A percentile compares a stretch with the other conserved stretches of the same genome.
Conservation (phyloP, 2,888 invertebrate genomes). For the Microchrysa polita region DNA sequence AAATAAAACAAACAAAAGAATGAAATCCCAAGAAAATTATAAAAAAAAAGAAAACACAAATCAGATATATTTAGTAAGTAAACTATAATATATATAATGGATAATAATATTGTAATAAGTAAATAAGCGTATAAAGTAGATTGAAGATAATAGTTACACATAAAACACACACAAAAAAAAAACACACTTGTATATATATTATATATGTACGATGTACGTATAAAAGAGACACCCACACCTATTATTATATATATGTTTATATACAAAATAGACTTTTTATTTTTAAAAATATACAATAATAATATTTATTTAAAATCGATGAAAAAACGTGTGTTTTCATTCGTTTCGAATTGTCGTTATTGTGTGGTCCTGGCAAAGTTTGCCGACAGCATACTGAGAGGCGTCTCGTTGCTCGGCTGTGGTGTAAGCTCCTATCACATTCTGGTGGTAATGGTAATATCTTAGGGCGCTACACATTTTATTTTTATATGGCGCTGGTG, state of each 20-base stretch:
- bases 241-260: constrained; percentile 50
- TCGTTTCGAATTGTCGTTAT: no score
- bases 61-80: not conserved
- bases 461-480: no score
- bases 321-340: not conserved
- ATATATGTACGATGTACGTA: constrained; percentile 49
- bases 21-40: not conserved
- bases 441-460: no score
- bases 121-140: constrained; percentile 22
- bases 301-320: constrained; percentile 44
- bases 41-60: constrained; percentile 15
- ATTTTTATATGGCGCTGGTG: no score
- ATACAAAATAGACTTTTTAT: constrained; percentile 43
- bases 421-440: no score
- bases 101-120: constrained; percentile 32
- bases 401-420: no score
- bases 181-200: constrained; percentile 48
- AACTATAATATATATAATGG: constrained; percentile 10
- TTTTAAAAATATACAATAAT: constrained; percentile 46
- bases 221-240: constrained; percentile 45
- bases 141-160: constrained; percentile 26
- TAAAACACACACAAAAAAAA: constrained; percentile 37
- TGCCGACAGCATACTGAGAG: no score
- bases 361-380: no score
- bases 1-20: not conserved